phyloP scores from a whole-genome alignment of 2,797 vertebrate genomes.

The Pelochelys cantorii region DNA sequence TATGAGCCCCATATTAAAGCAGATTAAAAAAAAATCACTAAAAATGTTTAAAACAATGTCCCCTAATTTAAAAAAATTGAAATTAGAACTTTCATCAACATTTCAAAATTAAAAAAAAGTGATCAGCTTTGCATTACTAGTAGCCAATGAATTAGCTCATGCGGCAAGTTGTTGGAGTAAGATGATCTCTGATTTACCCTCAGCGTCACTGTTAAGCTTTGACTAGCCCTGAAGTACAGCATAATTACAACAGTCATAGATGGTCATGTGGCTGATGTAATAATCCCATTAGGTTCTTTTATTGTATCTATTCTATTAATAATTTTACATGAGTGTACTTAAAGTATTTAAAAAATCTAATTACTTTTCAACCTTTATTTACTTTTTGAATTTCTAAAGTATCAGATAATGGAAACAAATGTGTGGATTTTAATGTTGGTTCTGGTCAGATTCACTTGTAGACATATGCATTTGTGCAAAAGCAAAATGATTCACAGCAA shows the following conservation, averaged over 20 bases:
- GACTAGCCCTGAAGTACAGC: background rate
- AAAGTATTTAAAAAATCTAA: background rate
- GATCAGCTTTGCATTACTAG: background rate
- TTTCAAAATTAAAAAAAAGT: background rate
- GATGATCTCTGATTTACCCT: background rate
- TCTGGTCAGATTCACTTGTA: background rate
- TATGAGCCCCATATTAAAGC: background rate
- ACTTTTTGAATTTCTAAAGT: background rate
- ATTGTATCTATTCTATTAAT: background rate
- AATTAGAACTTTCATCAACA: background rate
- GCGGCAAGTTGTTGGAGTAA: background rate
- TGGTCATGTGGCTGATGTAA: constrained; percentile 1
- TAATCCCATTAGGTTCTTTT: background rate
- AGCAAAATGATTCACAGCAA: background rate
- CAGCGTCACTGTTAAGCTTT: background rate
- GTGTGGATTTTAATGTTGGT: background rate
- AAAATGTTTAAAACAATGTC: background rate
- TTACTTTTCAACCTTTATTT: background rate
- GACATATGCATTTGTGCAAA: background rate
- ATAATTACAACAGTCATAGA: background rate
- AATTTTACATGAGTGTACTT: background rate
- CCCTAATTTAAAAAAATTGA: background rate
- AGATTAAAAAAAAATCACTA: background rate
- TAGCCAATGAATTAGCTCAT: background rate
- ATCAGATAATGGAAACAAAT: background rate